A percentile compares a stretch with the other conserved stretches of the same genome.
Conservation (phyloP, 2,797 vertebrate genomes). For the Anabas testudineus region DNA sequence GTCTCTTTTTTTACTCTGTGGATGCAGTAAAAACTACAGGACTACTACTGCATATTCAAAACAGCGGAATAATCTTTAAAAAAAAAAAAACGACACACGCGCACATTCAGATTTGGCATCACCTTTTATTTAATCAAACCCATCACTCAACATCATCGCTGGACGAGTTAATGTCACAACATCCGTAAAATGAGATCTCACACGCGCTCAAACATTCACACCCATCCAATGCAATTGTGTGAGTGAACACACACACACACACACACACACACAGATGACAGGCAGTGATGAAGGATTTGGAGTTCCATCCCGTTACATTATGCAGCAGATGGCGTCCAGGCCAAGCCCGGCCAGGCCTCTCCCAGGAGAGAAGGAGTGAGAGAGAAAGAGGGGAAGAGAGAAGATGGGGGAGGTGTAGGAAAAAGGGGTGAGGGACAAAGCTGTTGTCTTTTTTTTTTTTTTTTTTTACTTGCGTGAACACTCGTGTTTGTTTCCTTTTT, state of each 20-base stretch:
- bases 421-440: conserved; percentile 76
- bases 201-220: conserved; percentile 73
- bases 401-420: conserved; percentile 70
- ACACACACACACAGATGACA: conserved; percentile 78
- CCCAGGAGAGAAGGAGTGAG: conserved; percentile 79
- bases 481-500: conserved; percentile 69
- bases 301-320: conserved; percentile 89
- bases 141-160: conserved; percentile 56
- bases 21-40: conserved; percentile 9
- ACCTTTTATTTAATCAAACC: conserved; percentile 54
- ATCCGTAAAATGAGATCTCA: conserved; percentile 80
- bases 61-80: conserved; percentile 42
- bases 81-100: not conserved
- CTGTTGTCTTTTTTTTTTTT: conserved; percentile 71
- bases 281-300: conserved; percentile 88
- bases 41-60: conserved; percentile 41
- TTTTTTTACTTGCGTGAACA: conserved; percentile 61
- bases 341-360: conserved; percentile 84
- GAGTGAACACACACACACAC: conserved; percentile 65
- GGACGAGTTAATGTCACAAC: conserved; percentile 70
- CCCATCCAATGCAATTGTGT: conserved; percentile 66
- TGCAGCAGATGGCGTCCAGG: conserved; percentile 88
- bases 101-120: conserved; percentile 36
- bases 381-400: conserved; percentile 72
- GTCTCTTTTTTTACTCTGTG: not conserved